A percentile compares a stretch with the other conserved stretches of the same genome.
Conservation (phyloP, 1,140 invertebrate species). For the Scaptomyza graminum region DNA sequence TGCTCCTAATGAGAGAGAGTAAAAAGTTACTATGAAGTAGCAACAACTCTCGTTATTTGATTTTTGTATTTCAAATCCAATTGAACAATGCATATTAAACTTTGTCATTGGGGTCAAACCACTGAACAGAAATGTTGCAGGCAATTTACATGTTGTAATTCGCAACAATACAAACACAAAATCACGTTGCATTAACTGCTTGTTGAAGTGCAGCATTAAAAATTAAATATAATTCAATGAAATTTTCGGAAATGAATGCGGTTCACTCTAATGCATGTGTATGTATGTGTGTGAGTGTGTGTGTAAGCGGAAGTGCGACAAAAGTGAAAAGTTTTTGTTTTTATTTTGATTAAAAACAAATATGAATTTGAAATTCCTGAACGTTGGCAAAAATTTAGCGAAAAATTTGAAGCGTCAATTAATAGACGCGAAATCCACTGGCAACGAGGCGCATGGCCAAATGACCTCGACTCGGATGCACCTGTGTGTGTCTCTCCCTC, state of each 20-base stretch:
- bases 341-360: conserved; percentile 39
- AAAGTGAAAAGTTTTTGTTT: conserved; percentile 23
- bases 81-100: background rate
- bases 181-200: background rate
- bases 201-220: conserved; percentile 41
- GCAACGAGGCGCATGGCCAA: background rate
- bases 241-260: conserved; percentile 55
- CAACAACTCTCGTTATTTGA: background rate
- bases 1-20: conserved; percentile 15
- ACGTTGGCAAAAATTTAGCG: conserved; percentile 21
- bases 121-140: conserved; percentile 16
- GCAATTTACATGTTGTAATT: conserved; percentile 37
- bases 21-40: background rate
- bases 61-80: background rate
- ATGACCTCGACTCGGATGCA: conserved; percentile 38
- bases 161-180: conserved; percentile 32
- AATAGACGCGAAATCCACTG: conserved; percentile 41
- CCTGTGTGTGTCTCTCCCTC: background rate
- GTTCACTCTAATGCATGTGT: conserved; percentile 16
- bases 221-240: conserved; percentile 56
- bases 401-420: conserved; percentile 50
- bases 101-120: conserved; percentile 33
- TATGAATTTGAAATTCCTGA: conserved; percentile 19
- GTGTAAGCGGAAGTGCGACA: conserved; percentile 18
- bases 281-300: conserved; percentile 9